A percentile compares a stretch with the other conserved stretches of the same genome.
Evolutionary conservation across 2,113 vertebrate genomes (phyloP).

Genomic region (Pipa parva): DNA sequence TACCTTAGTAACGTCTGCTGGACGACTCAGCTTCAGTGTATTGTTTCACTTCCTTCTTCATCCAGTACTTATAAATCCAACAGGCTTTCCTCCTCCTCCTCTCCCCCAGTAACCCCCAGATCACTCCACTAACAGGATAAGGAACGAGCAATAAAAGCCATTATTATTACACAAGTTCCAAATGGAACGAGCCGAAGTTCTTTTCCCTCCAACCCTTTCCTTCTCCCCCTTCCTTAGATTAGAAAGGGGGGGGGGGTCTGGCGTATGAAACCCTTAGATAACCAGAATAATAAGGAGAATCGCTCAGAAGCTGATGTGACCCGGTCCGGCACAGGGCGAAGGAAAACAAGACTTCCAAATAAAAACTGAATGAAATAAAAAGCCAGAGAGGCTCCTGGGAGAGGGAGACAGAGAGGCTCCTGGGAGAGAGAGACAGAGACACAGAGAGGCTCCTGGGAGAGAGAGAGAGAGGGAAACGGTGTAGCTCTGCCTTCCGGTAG

Average conservation of each 20-base stretch:
- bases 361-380: neutral
- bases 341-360: neutral
- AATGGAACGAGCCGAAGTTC: slow-evolving; percentile 15
- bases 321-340: too few species aligned
- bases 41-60: neutral
- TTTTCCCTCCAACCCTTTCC: neutral
- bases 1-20: neutral
- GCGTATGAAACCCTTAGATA: too few species aligned
- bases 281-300: too few species aligned
- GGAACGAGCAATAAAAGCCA: slow-evolving; percentile 4
- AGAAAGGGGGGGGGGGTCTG: too few species aligned
- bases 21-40: neutral
- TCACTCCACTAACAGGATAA: neutral
- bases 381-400: slow-evolving; percentile 18
- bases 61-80: slow-evolving; percentile 6
- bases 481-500: neutral
- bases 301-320: too few species aligned
- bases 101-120: neutral
- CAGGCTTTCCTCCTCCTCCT: neutral
- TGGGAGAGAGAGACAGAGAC: neutral
- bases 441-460: neutral
- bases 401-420: slow-evolving; percentile 1
- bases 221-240: neutral
- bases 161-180: slow-evolving; percentile 33
- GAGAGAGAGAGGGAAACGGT: neutral